Base-by-base conservation (phyloP, 2,113 vertebrate genomes). In the Recurvirostra avosetta region DNA sequence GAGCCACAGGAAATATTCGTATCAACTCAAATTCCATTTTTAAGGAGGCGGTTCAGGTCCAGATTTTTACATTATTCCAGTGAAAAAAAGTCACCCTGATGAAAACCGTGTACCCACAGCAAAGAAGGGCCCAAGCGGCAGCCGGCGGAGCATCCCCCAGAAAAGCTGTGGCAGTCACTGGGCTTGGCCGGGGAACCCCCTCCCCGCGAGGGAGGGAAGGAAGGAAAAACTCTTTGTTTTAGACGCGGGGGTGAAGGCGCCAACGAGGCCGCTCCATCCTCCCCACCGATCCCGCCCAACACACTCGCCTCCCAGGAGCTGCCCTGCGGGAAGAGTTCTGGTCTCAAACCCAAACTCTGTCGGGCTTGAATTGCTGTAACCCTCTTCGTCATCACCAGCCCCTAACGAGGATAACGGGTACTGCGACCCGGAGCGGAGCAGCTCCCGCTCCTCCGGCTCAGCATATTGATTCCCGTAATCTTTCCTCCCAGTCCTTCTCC, bases 1-100 rank as follows among this genome's bases (percentile, higher is more conserved):
- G 65, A 87, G 71, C 93, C 89, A 89, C 32, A 88, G 66, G 89
- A 96, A 95, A 97, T 86, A 90, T 83, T 89, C 89, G 11, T 43
- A 87, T 68, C 50, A 27, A n/a, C 74, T 93, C n/a, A 5, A 92
- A 91, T 82, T 62, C 81, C 84, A 29, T 82, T 72, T 85, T 66
- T 49, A 76, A 91, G 85, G 80, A 75, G 62, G 38, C 32, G 55
- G 66, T n/a, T 86, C 63, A 50, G 58, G 49, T 79, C 77, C 53
- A 72, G 76, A 85, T 26, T 61, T 89, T 72, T n/a, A 47, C 0
- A 0, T 36, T 50, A 50, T 68, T 72, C 56, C 68, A 62, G 52
- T 19, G 29, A 66, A 30, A 3, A 36, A 85, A 66, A 34, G 2
- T 11, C 56, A 52, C 47, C 27, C 26, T 63, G 13, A 77, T 11